Conservation (phyloP, 1,140 invertebrate genomes). For the Trachymyrmex cornetzi region DNA sequence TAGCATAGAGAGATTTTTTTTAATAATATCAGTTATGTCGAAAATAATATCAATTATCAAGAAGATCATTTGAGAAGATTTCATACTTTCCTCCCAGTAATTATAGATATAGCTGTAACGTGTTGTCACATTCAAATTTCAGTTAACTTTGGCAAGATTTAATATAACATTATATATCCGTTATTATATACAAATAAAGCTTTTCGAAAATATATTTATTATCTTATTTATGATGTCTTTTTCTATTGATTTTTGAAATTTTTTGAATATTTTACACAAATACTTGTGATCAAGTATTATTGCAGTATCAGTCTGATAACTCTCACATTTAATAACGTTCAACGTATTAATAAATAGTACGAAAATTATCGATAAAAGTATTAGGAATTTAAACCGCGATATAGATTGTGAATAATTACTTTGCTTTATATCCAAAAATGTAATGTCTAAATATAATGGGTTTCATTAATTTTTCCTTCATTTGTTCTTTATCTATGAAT, state of each 20-base stretch:
- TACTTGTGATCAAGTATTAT: background rate
- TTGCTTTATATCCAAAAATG: background rate
- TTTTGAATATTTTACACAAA: background rate
- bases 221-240: background rate
- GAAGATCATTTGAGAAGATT: background rate
- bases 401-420: background rate
- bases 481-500: background rate
- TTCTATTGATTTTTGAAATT: background rate
- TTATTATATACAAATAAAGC: background rate
- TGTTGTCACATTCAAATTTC: background rate
- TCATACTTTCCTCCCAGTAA: background rate
- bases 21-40: no score
- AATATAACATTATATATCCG: background rate
- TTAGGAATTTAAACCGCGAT: background rate
- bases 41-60: background rate
- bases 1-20: background rate
- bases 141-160: background rate
- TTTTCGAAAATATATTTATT: background rate
- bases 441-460: background rate
- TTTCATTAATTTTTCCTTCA: background rate
- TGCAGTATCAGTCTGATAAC: background rate
- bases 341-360: background rate
- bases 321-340: background rate
- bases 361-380: conserved; percentile 9
- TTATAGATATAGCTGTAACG: background rate